Conservation (phyloP, 2,113 vertebrate genomes). For the Aptenodytes patagonicus region DNA sequence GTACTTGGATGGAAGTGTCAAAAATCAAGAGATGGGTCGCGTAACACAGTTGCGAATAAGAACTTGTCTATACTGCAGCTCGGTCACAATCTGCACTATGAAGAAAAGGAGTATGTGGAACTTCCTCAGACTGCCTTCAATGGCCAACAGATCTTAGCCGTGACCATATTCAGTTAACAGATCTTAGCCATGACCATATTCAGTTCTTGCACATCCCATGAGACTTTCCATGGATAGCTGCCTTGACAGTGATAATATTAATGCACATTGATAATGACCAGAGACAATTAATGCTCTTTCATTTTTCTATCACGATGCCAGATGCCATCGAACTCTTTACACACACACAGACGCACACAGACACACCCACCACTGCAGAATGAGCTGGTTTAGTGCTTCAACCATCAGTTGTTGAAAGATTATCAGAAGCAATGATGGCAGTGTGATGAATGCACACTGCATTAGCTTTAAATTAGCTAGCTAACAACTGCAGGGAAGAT, state of each 20-base stretch:
- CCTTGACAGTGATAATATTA: neutral
- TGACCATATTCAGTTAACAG: too few species aligned
- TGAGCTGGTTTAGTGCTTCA: neutral
- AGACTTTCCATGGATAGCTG: neutral
- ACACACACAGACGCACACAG: neutral
- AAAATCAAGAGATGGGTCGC: neutral
- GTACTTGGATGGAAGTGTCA: neutral
- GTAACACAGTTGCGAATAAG: neutral
- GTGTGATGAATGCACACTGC: neutral
- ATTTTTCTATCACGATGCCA: neutral
- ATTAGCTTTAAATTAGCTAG: neutral
- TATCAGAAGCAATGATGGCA: neutral
- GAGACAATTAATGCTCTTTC: neutral
- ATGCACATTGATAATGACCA: neutral
- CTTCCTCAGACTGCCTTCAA: neutral
- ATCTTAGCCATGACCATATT: too few species aligned
- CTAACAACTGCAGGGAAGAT: neutral
- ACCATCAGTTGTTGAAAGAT: neutral
- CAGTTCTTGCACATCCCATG: neutral
- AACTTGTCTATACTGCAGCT: neutral
- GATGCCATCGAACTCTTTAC: neutral
- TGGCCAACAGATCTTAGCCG: neutral
- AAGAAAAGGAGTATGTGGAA: neutral
- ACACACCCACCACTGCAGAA: neutral
- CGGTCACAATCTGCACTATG: neutral